Evolutionary conservation across 37 sponge, comb jelly and placozoan genomes (phyloP).

Genomic region (Sycon ciliatum): DNA sequence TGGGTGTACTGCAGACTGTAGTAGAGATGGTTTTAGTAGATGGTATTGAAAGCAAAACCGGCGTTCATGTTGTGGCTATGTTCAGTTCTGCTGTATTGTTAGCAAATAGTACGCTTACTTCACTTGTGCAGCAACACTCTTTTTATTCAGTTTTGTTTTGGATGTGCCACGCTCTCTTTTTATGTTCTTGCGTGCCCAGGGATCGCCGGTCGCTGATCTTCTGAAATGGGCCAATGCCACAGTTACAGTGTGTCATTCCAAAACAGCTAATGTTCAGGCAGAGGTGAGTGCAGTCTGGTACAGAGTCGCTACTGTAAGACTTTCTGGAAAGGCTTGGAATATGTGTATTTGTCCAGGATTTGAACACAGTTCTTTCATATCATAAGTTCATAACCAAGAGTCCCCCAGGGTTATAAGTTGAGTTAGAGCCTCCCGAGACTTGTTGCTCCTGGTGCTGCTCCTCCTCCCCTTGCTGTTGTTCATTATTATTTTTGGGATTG

Average conservation of each 20-base stretch:
- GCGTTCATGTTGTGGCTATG: not conserved
- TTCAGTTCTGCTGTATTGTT: not conserved
- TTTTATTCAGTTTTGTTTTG: not conserved
- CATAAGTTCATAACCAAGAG: not conserved
- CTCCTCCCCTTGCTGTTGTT: no score
- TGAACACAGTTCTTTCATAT: not conserved
- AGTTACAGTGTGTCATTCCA: slow-evolving; percentile 83
- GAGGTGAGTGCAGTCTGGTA: not conserved
- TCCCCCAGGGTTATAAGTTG: not conserved
- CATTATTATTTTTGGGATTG: not conserved
- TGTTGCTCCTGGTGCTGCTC: not conserved
- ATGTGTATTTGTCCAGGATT: not conserved
- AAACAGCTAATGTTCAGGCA: slow-evolving; percentile 25
- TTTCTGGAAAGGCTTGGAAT: not conserved
- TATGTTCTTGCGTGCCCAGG: not conserved
- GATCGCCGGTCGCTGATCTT: slow-evolving; percentile 73
- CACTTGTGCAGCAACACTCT: not conserved
- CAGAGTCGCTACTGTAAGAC: not conserved
- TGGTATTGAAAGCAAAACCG: no score
- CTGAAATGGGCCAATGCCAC: slow-evolving; percentile 64
- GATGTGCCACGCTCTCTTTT: not conserved
- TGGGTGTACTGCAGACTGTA: no score
- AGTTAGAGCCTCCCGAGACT: not conserved
- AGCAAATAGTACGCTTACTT: not conserved
- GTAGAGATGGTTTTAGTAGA: no score